Evolutionary conservation across 2,888 invertebrate genomes (phyloP).

Genomic region (Epistrophe eligans): DNA sequence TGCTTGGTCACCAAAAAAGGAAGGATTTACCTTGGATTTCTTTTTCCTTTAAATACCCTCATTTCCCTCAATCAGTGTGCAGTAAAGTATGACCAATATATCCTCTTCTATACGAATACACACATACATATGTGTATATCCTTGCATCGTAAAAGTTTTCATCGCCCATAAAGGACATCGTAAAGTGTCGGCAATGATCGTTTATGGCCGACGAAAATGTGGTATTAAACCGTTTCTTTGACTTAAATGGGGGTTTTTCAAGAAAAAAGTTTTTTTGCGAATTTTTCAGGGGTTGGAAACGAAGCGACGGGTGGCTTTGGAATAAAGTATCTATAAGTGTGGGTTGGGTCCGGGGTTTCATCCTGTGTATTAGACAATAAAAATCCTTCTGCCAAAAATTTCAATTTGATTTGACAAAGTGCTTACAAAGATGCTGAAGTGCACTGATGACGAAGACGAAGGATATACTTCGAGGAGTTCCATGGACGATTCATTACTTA

Average conservation of each 20-base stretch:
- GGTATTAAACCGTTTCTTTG: slow-evolving; percentile 75
- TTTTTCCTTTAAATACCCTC: slow-evolving; percentile 60
- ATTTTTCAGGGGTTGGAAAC: slow-evolving; percentile 39
- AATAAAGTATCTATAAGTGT: neutral
- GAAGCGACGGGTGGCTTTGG: slow-evolving; percentile 17
- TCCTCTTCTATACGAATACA: slow-evolving; percentile 37
- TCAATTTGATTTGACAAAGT: slow-evolving; percentile 80
- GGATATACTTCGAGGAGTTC: slow-evolving; percentile 36
- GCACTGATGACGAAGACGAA: slow-evolving; percentile 32
- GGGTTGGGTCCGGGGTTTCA: neutral
- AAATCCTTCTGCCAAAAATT: slow-evolving; percentile 78
- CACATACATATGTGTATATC: neutral
- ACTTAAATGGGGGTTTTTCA: slow-evolving; percentile 49
- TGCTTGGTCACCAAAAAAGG: slow-evolving; percentile 41
- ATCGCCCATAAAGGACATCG: slow-evolving; percentile 77
- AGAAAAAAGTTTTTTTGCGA: slow-evolving; percentile 44
- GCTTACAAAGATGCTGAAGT: slow-evolving; percentile 69
- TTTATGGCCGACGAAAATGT: slow-evolving; percentile 78
- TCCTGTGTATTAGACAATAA: slow-evolving; percentile 64
- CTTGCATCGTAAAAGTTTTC: slow-evolving; percentile 76
- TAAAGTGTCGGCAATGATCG: slow-evolving; percentile 79
- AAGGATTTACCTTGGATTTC: slow-evolving; percentile 47
- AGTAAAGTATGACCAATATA: slow-evolving; percentile 75
- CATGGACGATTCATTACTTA: slow-evolving; percentile 65
- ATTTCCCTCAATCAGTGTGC: slow-evolving; percentile 76